These are phyloP conservation scores for Mionectes olivaceus DNA, from an alignment of 2,797 vertebrate species.

Conservation along the genomic window DNA sequence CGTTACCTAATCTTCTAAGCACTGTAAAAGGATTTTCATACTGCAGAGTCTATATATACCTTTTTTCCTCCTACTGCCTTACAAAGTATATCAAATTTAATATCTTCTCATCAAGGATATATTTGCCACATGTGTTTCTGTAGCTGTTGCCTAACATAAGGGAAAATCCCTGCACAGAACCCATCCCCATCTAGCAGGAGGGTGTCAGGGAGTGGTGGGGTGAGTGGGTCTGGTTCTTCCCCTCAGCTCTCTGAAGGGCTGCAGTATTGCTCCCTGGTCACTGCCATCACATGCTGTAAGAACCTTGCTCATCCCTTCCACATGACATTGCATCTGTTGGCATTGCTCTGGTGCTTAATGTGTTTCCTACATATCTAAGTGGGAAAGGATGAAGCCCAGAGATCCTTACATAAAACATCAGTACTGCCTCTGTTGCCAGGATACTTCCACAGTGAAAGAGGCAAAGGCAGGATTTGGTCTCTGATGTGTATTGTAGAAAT, in stretches of 20 bases:
- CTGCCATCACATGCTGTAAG: neutral
- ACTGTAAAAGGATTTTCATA: neutral
- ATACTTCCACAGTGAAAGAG: slow-evolving; percentile 27
- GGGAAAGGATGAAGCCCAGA: slow-evolving; percentile 17
- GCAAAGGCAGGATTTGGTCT: slow-evolving; percentile 26
- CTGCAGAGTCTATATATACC: neutral
- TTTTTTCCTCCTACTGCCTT: neutral
- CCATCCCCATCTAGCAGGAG: rapidly evolving
- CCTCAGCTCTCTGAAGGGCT: neutral
- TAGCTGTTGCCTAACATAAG: neutral
- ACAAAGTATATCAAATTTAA: rapidly evolving
- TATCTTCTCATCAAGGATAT: neutral
- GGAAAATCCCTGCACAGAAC: neutral
- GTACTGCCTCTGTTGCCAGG: slow-evolving; percentile 52
- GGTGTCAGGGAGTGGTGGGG: neutral
- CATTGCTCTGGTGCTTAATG: neutral
- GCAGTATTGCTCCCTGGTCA: neutral
- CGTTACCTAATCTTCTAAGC: neutral
- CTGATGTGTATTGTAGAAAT: slow-evolving; percentile 20
- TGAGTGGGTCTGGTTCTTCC: neutral
- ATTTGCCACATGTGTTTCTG: neutral
- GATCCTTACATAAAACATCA: slow-evolving; percentile 41
- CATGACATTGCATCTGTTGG: neutral
- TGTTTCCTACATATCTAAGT: neutral
- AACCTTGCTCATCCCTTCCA: neutral